Base-by-base conservation (phyloP, 1,140 invertebrate species). In the Psix sp. region DNA sequence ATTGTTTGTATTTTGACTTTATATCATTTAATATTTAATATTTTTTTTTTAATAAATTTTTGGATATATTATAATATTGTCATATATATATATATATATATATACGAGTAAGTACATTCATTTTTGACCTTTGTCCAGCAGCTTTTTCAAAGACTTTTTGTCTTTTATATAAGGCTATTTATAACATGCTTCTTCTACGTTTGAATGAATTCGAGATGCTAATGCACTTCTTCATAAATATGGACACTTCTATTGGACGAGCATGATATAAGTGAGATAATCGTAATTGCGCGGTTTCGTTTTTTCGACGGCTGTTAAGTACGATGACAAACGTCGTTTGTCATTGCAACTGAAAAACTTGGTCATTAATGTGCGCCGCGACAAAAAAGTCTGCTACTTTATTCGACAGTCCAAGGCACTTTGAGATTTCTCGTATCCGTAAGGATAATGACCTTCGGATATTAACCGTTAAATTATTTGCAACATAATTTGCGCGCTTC, bases 391-490 rank as follows among this genome's bases (percentile, higher is more conserved):
- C 10, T 16, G 13, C 0, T 59, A 59, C 31, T 57, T 67, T 57
- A 67, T 57, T 59, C 26, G 52, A 59, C 63, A 45, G 51, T 51
- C 45, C n/a, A n/a, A 33, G 13, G 39, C 46, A 46, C 39, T 54
- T 65, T 45, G 62, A 51, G 10, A 57, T 35, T 67, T 16, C 52
- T 51, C 38, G 63, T 45, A 51, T 54, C 54, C 33, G 33, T 59
- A 39, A 13, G 33, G 33, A 66, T 67, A 57, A 67, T 57, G 43
- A 67, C 45, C 45, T 67, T 51, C 35, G 63, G 45, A 51, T 67
- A 67, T 70, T 60, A 59, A 60, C 36, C 45, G 35, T 13, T 60
- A 48, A 60, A 60, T 70, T 70, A 59, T 70, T 70, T 17, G 24
- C 21, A 9, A 16, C 56, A 42, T 48, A 70, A 60, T 54, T 60